phyloP scores from a whole-genome alignment of 2,888 invertebrate genomes.

The Priapulus caudatus region DNA sequence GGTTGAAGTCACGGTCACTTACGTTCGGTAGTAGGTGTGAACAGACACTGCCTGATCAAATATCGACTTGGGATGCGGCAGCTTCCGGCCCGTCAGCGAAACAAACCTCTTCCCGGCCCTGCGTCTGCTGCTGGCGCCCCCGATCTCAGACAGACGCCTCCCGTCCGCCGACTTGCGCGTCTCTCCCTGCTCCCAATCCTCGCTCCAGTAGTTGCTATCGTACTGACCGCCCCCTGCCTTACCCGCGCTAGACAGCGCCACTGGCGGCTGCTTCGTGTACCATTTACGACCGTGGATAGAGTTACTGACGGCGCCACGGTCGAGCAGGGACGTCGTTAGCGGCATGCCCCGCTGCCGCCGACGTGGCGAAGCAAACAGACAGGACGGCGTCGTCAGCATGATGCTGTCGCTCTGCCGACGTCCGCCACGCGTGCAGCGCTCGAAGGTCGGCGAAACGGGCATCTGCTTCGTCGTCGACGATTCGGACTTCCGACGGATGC shows the following conservation, averaged over 20 bases:
- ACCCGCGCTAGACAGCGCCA: too few species aligned
- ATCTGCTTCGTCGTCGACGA: not conserved
- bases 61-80: not conserved
- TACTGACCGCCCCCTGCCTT: too few species aligned
- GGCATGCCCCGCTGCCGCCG: not conserved
- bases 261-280: not conserved
- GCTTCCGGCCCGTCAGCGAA: not conserved
- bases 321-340: not conserved
- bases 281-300: not conserved
- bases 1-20: too few species aligned
- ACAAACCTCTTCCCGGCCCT: not conserved
- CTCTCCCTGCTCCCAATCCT: not conserved
- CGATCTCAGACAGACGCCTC: too few species aligned
- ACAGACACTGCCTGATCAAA: not conserved
- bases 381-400: not conserved
- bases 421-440: not conserved
- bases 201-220: not conserved
- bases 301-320: too few species aligned
- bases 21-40: not conserved
- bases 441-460: not conserved
- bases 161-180: not conserved
- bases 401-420: not conserved
- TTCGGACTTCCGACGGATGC: not conserved
- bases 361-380: too few species aligned
- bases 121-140: too few species aligned